Conservation (phyloP, 2,797 vertebrate species). For the Danionella dracula region DNA sequence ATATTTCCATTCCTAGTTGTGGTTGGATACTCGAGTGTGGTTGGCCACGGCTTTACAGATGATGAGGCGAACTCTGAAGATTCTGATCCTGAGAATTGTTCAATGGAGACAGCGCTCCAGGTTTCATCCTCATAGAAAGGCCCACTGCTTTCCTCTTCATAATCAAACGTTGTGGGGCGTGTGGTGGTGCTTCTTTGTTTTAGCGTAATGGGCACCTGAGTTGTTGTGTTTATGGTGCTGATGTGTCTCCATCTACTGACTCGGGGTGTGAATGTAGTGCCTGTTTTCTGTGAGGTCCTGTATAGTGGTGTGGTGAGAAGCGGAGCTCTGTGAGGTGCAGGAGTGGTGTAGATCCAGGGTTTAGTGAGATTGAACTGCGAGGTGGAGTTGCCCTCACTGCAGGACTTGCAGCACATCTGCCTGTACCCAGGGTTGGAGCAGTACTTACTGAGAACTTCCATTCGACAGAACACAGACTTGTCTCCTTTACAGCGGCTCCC, state of each 20-base stretch:
- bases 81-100: not conserved
- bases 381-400: constrained; percentile 61
- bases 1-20: not conserved
- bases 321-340: not conserved
- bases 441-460: constrained; percentile 84
- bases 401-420: constrained; percentile 91
- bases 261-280: constrained; percentile 10
- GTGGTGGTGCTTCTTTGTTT: constrained; percentile 6
- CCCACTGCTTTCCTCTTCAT: constrained; percentile 31
- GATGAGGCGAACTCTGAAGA: constrained; percentile 9
- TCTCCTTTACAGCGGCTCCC: constrained; percentile 84
- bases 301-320: not conserved
- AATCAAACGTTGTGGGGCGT: not conserved
- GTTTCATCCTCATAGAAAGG: constrained; percentile 13
- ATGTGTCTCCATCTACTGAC: constrained; percentile 16
- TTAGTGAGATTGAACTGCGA: constrained; percentile 32
- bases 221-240: not conserved
- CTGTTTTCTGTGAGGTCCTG: not conserved
- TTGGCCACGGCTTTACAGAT: constrained; percentile 15
- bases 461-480: constrained; percentile 87
- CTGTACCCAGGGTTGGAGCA: constrained; percentile 81
- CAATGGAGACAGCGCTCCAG: not conserved
- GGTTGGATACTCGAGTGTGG: not conserved
- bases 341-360: constrained; percentile 5
- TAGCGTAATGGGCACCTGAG: not conserved